Conservation (phyloP, 2,113 vertebrate species). For the Pandion haliaetus region DNA sequence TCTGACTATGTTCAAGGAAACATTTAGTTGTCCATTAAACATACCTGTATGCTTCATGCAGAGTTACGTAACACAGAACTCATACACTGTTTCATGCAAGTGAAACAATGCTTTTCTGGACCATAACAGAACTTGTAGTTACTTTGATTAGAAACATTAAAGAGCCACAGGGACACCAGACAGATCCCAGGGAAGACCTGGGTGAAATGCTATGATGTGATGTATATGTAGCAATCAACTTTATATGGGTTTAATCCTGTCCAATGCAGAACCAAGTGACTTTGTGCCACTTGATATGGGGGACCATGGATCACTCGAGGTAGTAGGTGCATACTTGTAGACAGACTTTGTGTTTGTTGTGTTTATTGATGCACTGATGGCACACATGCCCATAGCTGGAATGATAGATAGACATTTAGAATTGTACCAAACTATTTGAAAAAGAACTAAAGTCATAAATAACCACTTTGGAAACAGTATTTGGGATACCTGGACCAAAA, state of each 20-base stretch:
- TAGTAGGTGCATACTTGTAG: neutral
- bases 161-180: too few species aligned
- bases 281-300: neutral
- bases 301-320: neutral
- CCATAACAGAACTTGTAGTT: neutral
- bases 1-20: neutral
- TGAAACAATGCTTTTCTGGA: neutral
- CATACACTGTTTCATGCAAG: neutral
- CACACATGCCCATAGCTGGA: neutral
- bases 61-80: neutral
- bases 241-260: neutral
- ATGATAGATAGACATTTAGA: neutral
- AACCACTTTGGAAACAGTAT: neutral
- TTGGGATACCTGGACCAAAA: neutral
- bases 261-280: neutral
- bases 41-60: neutral
- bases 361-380: neutral
- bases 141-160: neutral
- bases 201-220: neutral
- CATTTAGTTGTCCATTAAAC: neutral
- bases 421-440: neutral
- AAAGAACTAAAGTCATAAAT: neutral
- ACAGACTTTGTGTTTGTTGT: neutral
- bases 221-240: neutral
- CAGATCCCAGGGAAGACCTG: neutral